Percentiles rank a stretch among this genome's conserved stretches.
These are phyloP conservation scores for Melanaphis sacchari DNA, from an alignment of 1,140 invertebrate species.

Conservation along the genomic window DNA sequence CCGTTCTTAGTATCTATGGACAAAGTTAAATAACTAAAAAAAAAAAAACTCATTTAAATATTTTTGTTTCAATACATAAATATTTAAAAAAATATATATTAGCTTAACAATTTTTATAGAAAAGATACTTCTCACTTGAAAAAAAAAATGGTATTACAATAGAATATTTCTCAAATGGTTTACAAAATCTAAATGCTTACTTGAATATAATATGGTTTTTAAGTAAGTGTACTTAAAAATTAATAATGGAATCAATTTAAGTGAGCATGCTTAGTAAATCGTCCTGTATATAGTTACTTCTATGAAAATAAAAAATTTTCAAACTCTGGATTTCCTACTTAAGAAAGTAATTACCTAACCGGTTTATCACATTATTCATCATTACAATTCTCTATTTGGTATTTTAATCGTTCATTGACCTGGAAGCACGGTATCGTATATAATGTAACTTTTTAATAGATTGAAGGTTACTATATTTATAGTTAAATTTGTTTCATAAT, in stretches of 20 bases:
- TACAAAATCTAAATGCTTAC: neutral
- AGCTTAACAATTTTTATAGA: neutral
- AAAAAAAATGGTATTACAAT: neutral
- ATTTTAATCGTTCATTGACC: slow-evolving; percentile 32
- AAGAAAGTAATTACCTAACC: neutral
- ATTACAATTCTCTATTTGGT: slow-evolving; percentile 1
- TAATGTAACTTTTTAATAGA: neutral
- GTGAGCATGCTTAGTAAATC: neutral
- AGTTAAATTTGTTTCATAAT: neutral
- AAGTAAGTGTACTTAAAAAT: neutral
- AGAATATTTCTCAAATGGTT: neutral
- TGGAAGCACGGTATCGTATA: neutral
- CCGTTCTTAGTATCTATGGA: too few relatives aligned
- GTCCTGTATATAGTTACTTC: neutral
- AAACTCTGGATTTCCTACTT: neutral
- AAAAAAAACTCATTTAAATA: neutral
- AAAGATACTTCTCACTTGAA: neutral
- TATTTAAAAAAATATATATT: neutral
- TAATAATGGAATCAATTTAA: neutral
- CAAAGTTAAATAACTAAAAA: neutral
- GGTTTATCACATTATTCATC: neutral
- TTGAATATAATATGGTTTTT: neutral
- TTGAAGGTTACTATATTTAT: neutral
- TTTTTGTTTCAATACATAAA: neutral
- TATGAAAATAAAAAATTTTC: neutral